Evolutionary conservation across 1,140 invertebrate species (phyloP).

Genomic region (Drosophila persimilis): DNA sequence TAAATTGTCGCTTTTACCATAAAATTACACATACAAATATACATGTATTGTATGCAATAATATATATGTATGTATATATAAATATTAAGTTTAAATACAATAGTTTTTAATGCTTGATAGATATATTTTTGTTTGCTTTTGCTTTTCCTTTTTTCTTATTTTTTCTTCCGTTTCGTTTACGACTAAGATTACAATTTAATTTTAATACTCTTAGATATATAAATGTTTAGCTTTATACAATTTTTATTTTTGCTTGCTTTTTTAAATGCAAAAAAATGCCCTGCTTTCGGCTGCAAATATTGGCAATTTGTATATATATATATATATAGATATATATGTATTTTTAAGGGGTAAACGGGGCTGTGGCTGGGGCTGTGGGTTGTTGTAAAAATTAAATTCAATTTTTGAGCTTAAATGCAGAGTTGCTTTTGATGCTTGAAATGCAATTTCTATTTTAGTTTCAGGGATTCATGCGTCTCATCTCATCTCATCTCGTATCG

Average conservation of each 20-base stretch:
- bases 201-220: slow-evolving; percentile 73
- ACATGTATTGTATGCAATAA: slow-evolving; percentile 2
- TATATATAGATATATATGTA: slow-evolving; percentile 7
- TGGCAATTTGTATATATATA: slow-evolving; percentile 49
- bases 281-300: slow-evolving; percentile 58
- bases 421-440: slow-evolving; percentile 63
- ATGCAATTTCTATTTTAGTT: slow-evolving; percentile 55
- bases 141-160: slow-evolving; percentile 11
- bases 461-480: slow-evolving; percentile 1
- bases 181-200: slow-evolving; percentile 65
- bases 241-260: slow-evolving; percentile 62
- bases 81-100: slow-evolving; percentile 78
- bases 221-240: slow-evolving; percentile 67
- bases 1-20: slow-evolving; percentile 72
- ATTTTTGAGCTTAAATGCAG: slow-evolving; percentile 80
- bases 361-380: slow-evolving; percentile 14
- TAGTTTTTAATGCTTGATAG: slow-evolving; percentile 70
- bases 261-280: slow-evolving; percentile 71
- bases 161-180: slow-evolving; percentile 44
- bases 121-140: slow-evolving; percentile 51
- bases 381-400: slow-evolving; percentile 76
- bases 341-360: slow-evolving; percentile 7
- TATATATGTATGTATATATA: slow-evolving; percentile 31
- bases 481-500: slow-evolving; percentile 10
- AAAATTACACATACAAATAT: slow-evolving; percentile 5